These are phyloP conservation scores for Ahaetulla prasina DNA, from an alignment of 2,113 vertebrate species.

Conservation along the genomic window DNA sequence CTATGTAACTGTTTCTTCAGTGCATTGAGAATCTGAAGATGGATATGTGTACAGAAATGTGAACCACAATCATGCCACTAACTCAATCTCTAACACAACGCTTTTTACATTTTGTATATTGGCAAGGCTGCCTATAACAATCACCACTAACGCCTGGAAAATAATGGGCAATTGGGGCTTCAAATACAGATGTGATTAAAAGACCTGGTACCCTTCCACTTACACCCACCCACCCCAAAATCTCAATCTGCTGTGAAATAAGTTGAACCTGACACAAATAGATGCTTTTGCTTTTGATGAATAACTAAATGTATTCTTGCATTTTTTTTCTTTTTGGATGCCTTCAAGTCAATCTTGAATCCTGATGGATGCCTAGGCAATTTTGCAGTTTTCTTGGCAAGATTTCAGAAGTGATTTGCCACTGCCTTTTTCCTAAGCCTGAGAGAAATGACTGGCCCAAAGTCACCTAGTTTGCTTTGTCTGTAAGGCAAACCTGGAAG, in stretches of 20 bases:
- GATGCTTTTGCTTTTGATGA: background rate
- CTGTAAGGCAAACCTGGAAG: background rate
- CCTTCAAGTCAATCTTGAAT: background rate
- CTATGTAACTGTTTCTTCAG: background rate
- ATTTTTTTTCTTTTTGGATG: background rate
- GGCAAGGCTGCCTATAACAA: background rate
- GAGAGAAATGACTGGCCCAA: background rate
- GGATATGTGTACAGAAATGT: background rate
- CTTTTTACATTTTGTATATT: background rate
- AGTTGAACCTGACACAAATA: background rate
- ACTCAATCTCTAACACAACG: background rate
- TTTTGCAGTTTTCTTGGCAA: background rate
- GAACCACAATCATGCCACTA: background rate
- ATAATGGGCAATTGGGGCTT: background rate
- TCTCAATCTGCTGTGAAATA: background rate
- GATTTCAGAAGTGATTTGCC: too few relatives aligned
- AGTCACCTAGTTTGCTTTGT: background rate
- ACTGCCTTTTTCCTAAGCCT: too few relatives aligned
- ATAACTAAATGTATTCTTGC: background rate
- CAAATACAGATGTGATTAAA: background rate
- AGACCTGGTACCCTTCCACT: background rate
- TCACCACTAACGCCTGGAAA: background rate
- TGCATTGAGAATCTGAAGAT: background rate
- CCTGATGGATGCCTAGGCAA: background rate
- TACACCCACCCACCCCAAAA: background rate